phyloP scores from a whole-genome alignment of 2,797 vertebrate genomes.

The Peromyscus aztecus region DNA sequence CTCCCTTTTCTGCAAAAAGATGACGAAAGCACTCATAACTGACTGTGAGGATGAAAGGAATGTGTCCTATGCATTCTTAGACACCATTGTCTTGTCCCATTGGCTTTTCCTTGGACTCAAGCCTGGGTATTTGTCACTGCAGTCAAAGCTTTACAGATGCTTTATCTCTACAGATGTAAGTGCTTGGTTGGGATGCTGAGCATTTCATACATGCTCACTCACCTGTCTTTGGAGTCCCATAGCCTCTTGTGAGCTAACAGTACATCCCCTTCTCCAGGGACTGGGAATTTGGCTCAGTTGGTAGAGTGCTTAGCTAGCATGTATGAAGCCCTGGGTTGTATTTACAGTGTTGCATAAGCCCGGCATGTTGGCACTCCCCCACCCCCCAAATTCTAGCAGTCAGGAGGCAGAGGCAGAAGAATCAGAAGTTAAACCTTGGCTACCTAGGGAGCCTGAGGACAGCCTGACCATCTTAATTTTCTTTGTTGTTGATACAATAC shows the following conservation, averaged over 20 bases:
- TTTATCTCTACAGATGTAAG: not conserved
- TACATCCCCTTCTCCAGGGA: not conserved
- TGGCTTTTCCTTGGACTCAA: not conserved
- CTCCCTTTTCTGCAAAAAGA: not conserved
- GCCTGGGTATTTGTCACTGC: not conserved
- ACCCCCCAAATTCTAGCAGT: not conserved
- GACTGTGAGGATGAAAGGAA: not conserved
- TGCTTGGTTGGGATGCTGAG: not conserved
- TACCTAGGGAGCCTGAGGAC: not conserved
- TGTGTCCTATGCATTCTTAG: not conserved
- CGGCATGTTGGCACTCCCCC: not conserved
- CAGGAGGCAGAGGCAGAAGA: not conserved
- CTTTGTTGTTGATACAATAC: not conserved
- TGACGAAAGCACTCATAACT: not conserved
- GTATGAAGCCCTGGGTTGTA: not conserved
- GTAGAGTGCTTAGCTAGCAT: not conserved
- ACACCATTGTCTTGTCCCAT: not conserved
- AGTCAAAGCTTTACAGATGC: not conserved
- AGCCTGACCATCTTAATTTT: not conserved
- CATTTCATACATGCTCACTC: accelerated
- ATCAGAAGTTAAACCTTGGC: not conserved
- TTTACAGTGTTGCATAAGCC: too few relatives aligned
- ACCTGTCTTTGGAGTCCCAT: accelerated
- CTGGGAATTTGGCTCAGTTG: not conserved
- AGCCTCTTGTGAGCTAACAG: not conserved